Base-by-base conservation (phyloP, 1,140 invertebrate genomes). In the Procambarus virginalis region DNA sequence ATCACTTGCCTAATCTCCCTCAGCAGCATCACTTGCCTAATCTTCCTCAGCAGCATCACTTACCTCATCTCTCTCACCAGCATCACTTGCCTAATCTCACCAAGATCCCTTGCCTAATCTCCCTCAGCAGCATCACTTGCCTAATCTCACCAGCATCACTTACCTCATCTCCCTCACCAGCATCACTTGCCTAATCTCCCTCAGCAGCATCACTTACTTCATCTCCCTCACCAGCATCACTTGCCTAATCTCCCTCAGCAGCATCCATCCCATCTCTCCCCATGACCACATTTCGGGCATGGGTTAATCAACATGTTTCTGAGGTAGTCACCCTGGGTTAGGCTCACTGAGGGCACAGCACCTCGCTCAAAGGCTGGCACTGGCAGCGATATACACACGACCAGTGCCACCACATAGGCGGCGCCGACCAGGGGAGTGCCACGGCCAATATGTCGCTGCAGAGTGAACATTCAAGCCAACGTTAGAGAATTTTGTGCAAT, bases 241-340 rank as follows among this genome's bases (percentile, higher is more conserved):
- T 46, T 64, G 22, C 48, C 80, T 46, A 58, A 46, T 10, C 17
- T 64, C 60, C 46, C 46, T 14, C 20, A 20, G 5, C 51, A 55
- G 51, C 51, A 55, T 55, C 51, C 51, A 22, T 68, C 46, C 48
- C 81, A 12, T 84, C 17, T 82, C 80, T 34, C 80, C 58, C 60
- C 46, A n/a, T 86, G 84, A 86, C 84, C 84, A 78, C 84, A 86
- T 58, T 48, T 76, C 73, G 8, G 84, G 76, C 48, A 49, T n/a
- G 34, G 70, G 84, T 76, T 86, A 86, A 86, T 86, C 84, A 86
- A 86, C 84, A 78, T 77, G 84, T 86, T 78, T 77, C 75, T 58
- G 51, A 64, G 75, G 75, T 73, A 75, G 84, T 86, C 84, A 86
- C 73, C 60, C 84, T 22, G 75, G 75, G 73, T 86, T 86, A 86